A percentile compares a stretch with the other conserved stretches of the same genome.
Evolutionary conservation across 1,140 invertebrate genomes (phyloP).

Genomic region (Hylaeus volcanicus): DNA sequence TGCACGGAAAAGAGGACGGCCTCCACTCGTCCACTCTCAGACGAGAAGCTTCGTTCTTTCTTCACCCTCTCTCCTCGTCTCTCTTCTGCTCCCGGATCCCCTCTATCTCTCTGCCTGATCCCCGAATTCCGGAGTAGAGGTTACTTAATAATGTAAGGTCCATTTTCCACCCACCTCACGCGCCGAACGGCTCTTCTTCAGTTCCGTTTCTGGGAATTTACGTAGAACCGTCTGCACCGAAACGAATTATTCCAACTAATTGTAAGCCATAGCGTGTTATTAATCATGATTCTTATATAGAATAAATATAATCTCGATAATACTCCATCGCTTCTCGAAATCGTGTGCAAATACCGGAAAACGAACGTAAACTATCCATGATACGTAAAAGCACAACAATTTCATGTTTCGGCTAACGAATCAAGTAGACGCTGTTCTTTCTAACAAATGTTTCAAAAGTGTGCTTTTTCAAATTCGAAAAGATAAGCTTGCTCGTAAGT

Average conservation of each 20-base stretch:
- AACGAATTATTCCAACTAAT: not conserved
- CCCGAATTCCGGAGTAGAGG: conserved; percentile 62
- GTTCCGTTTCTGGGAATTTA: conserved; percentile 30
- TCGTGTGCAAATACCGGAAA: too few species aligned
- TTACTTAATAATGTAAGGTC: conserved; percentile 64
- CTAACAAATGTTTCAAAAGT: too few species aligned
- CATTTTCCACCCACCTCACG: conserved; percentile 64
- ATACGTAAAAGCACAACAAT: too few species aligned
- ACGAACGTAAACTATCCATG: too few species aligned
- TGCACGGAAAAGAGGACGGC: conserved; percentile 63
- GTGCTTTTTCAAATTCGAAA: too few species aligned
- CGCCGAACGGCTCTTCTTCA: conserved; percentile 43
- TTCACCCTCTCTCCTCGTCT: not conserved
- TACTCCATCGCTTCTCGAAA: too few species aligned
- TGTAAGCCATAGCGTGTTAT: not conserved
- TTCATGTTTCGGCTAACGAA: too few species aligned
- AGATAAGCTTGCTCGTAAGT: too few species aligned
- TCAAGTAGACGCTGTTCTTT: too few species aligned
- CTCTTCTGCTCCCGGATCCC: not conserved
- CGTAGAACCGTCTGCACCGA: not conserved
- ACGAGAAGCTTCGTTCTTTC: conserved; percentile 42
- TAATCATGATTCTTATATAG: not conserved
- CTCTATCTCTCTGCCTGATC: conserved; percentile 44
- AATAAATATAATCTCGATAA: too few species aligned
- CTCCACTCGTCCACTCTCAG: conserved; percentile 66